Evolutionary conservation across 2,113 vertebrate species (phyloP).

Genomic region (Erinaceus europaeus): DNA sequence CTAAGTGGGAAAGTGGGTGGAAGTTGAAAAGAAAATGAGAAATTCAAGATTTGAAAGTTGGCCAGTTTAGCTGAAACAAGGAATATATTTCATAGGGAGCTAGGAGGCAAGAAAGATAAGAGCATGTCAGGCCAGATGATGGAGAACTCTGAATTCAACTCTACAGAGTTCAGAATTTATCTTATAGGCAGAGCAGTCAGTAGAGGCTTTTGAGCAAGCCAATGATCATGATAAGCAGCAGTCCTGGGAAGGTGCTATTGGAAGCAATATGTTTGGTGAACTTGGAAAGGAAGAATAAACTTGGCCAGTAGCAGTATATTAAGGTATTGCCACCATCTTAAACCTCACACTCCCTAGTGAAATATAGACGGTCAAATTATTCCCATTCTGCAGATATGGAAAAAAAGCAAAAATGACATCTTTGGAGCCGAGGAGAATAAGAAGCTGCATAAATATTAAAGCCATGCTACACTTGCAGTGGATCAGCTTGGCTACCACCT

Average conservation of each 20-base stretch:
- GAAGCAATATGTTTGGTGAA: too few species aligned
- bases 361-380: background rate
- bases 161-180: background rate
- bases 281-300: too few species aligned
- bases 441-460: background rate
- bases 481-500: fast-evolving
- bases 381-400: background rate
- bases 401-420: background rate
- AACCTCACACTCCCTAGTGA: background rate
- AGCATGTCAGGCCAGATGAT: background rate
- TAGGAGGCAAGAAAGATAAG: background rate
- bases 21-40: background rate
- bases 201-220: background rate
- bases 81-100: background rate
- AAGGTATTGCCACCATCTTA: background rate
- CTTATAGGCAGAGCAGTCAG: background rate
- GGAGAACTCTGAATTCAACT: background rate
- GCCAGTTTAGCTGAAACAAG: background rate
- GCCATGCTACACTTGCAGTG: background rate
- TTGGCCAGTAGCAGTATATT: background rate
- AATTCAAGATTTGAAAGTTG: background rate
- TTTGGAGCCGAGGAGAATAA: background rate
- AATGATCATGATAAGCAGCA: background rate
- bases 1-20: background rate
- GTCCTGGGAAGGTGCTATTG: background rate